Evolutionary conservation across 2,888 invertebrate genomes (phyloP).

Genomic region (Spatulosminthurus flaviceps): DNA sequence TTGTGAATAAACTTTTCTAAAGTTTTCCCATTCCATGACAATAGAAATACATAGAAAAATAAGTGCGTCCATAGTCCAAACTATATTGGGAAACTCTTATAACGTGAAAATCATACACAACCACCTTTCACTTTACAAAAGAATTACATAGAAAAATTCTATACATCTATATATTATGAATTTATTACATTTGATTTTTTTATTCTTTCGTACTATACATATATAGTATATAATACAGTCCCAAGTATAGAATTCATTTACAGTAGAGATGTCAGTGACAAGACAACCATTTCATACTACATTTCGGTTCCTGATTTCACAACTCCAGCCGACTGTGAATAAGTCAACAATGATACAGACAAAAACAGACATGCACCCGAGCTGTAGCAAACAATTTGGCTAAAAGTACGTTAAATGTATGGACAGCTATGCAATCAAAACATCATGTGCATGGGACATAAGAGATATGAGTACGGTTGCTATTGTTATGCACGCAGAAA

Average conservation of each 20-base stretch:
- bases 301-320: constrained; percentile 38
- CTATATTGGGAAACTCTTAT: too few species aligned
- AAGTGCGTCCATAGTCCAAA: too few species aligned
- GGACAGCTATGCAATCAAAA: not conserved
- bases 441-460: not conserved
- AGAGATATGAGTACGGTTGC: constrained; percentile 1
- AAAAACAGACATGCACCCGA: not conserved
- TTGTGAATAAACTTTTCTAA: too few species aligned
- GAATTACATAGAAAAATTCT: too few species aligned
- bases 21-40: too few species aligned
- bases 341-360: constrained; percentile 40
- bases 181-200: too few species aligned
- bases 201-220: too few species aligned
- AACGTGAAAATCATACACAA: too few species aligned
- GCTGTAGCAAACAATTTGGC: not conserved
- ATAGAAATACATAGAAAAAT: too few species aligned
- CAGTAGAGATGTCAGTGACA: constrained; percentile 21
- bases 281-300: constrained; percentile 32
- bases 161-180: too few species aligned
- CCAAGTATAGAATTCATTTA: constrained; percentile 17
- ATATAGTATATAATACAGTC: too few species aligned
- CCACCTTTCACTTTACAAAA: too few species aligned
- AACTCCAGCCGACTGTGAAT: constrained; percentile 40
- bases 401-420: not conserved
- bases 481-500: constrained; percentile 25